Evolutionary conservation across 2,113 vertebrate genomes (phyloP), one percentile per base, ranked within the genome.

Genomic region (Puma concolor): DNA sequence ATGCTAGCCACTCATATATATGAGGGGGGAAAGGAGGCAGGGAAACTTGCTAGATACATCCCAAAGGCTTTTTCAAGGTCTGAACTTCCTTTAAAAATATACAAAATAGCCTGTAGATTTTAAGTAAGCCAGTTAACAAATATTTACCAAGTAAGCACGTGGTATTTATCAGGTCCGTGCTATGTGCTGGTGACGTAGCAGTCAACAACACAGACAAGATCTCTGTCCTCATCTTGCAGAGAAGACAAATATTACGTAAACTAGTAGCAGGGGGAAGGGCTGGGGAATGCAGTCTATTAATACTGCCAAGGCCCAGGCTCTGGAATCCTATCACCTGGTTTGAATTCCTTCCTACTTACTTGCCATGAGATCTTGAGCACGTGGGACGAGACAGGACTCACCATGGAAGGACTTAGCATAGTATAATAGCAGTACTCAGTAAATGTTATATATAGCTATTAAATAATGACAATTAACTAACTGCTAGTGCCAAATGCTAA

Each of bases 391-490:
- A 29, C 44, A 82, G 67, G 25, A 41, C 38, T 36, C 38, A 33
- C 6, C 27, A 44, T 25, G 13, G 52, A 36, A 76, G 85, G 36
- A 84, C 27, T 23, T 25, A 69, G 33, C 81, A 66, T 0, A 14
- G 41, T 50, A 21, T 33, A 63, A 33, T 4, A 33, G 88, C 48
- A 44, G 21, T 50, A 57, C 63, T 52, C 83, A 66, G 16, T 33
- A 76, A 64, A 91, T 38, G 29, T 41, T n/a, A 85, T 5, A 44
- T 7, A 36, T 19, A 67, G 79, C 44, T 83, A 90, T 16, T 77
- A 84, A 88, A 71, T 91, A 94, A 96, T 69, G 72, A 92, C 52
- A 95, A 90, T 64, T 79, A 91, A 71, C 36, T 52, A 94, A 81
- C 9, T 85, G 38, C 54, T 67, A 67, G 8, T 63, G 48, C 48